Evolutionary conservation across 2,888 invertebrate genomes (phyloP).

Genomic region (Phlogophora meticulosa): DNA sequence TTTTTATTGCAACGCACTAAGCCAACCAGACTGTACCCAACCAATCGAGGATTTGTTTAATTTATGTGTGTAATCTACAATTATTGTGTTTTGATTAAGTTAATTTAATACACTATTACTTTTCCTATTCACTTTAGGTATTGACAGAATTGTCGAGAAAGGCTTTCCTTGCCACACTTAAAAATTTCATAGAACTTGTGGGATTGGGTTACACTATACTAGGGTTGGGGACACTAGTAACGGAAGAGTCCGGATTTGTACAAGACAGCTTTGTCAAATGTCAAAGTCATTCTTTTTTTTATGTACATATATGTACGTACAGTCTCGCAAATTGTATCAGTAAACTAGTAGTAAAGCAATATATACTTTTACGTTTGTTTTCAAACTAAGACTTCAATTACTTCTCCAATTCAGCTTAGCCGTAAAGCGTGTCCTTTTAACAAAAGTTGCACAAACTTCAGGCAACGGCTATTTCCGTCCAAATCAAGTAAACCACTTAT

Average conservation of each 20-base stretch:
- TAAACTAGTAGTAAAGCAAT: not conserved
- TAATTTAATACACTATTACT: too few species aligned
- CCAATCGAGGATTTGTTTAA: too few species aligned
- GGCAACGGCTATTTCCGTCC: constrained; percentile 20
- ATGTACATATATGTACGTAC: not conserved
- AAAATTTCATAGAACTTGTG: too few species aligned
- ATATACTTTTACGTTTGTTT: not conserved
- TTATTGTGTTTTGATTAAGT: too few species aligned
- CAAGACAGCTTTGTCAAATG: not conserved
- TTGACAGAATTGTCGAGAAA: too few species aligned
- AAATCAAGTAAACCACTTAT: not conserved
- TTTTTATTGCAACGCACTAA: too few species aligned
- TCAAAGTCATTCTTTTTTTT: not conserved
- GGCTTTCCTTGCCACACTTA: too few species aligned
- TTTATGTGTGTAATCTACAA: too few species aligned
- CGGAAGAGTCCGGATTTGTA: not conserved
- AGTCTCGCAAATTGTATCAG: not conserved
- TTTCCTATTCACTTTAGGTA: too few species aligned
- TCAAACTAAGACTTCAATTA: not conserved
- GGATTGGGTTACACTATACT: too few species aligned
- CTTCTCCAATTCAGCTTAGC: not conserved
- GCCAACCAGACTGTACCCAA: too few species aligned
- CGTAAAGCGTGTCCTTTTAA: not conserved
- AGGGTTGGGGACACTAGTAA: too few species aligned
- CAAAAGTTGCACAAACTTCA: not conserved